Evolutionary conservation across 2,113 vertebrate genomes (phyloP), one percentile per base, ranked within the genome.

Genomic region (Illadopsis cleaveri): DNA sequence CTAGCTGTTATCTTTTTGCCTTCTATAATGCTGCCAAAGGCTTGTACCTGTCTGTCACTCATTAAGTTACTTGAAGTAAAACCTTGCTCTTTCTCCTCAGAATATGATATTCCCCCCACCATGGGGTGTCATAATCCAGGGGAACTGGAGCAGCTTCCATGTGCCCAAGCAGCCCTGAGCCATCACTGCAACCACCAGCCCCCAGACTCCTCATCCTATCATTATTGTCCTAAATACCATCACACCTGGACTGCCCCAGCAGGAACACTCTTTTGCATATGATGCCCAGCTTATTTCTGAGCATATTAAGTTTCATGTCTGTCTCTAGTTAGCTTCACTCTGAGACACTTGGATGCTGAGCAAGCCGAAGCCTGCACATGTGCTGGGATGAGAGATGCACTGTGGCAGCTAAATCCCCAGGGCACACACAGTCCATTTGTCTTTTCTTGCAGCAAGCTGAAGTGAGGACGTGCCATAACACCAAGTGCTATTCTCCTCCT

Each of bases 41-140:
- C 54, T 58, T 66, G 38, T 35, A 89, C 17, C 7, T 51, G 35
- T 31, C 82, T 62, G 31, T 65, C 85, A 90, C 25, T 40, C 31
- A 47, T 23, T 15, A 23, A 81, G 27, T 68, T 69, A 65, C 20
- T 53, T 68, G 21, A 65, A 68, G 20, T 8, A 86, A 81, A 92
- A 54, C 23, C 31, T 76, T 38, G 25, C 8, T 31, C 53, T 91
- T 86, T 45, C 62, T 77, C 40, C 42, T 37, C 54, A 75, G 35
- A 89, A 76, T 14, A 42, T 6, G 15, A 71, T 33, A 50, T 2
- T 2, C 7, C 10, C 1, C 4, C 1, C 17, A 3, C 1, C 20
- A 19, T 0, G 1, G 2, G 10, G 15, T 44, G 28, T 22, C 48
- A 45, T 50, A 78, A 76, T 42, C 22, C 58, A 78, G 60, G 1